Conservation (phyloP, 2,888 invertebrate genomes). For the Sinohyriopsis cumingii region DNA sequence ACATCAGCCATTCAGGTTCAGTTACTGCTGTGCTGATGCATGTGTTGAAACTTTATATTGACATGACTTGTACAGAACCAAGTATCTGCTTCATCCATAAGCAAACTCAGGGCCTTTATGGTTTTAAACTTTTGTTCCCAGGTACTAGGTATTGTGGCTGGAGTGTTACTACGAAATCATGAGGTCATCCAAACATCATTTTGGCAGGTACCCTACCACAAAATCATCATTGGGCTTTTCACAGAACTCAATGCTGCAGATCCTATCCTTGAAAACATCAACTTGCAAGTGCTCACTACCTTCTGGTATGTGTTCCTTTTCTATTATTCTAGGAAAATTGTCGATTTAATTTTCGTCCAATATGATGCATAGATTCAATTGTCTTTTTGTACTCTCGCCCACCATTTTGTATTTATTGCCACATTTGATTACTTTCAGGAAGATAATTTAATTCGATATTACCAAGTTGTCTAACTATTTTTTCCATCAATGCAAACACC, state of each 20-base stretch:
- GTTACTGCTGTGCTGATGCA: too few species aligned
- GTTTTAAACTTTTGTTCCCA: constrained; percentile 26
- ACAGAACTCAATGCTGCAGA: constrained; percentile 94
- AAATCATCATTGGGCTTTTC: constrained; percentile 96
- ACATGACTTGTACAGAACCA: neutral
- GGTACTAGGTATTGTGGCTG: constrained; percentile 92
- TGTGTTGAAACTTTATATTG: neutral
- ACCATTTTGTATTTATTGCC: too few species aligned
- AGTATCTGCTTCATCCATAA: neutral
- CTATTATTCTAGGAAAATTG: too few species aligned
- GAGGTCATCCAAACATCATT: constrained; percentile 91
- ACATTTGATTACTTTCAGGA: too few species aligned
- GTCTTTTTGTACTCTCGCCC: too few species aligned
- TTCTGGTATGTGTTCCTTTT: constrained; percentile 79
- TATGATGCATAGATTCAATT: too few species aligned
- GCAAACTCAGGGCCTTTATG: neutral
- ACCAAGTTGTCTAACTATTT: too few species aligned
- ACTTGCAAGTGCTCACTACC: constrained; percentile 90
- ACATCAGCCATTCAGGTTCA: neutral
- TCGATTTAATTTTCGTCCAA: too few species aligned
- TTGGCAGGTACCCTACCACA: constrained; percentile 97
- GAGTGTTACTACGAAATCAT: constrained; percentile 95
- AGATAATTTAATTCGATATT: too few species aligned
- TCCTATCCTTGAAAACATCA: constrained; percentile 90
- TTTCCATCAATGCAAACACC: too few species aligned